Evolutionary conservation across 1,140 invertebrate species (phyloP), one percentile per base, ranked within the genome.

Genomic region (Daktulosphaira vitifoliae): DNA sequence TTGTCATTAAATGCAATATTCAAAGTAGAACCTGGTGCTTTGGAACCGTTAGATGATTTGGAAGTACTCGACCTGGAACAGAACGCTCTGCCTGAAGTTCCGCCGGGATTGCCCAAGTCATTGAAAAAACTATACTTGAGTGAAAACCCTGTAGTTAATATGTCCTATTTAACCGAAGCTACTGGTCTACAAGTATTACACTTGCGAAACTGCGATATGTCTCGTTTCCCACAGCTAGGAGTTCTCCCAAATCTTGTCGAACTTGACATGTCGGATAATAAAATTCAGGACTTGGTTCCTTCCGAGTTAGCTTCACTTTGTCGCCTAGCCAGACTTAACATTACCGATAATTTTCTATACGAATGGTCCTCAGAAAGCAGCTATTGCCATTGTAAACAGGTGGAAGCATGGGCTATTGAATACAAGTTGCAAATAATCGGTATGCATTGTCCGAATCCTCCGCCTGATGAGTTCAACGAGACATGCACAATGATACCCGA

Each of bases 191-290:
- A 33, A 0, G 16, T 22, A 13, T 16, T 62, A 39, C n/a, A 20
- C n/a, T 16, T 62, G 25, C 20, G 11, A 11, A 13, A 6, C 9
- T 62, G 42, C 25, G 56, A 62, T 6, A 22, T 62, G 42, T 8
- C 1, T 18, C 7, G 13, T 3, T 62, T 46, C 25, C 56, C 56
- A 16, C 22, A 13, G 2, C 39, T 62, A 25, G 56, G 56, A 22
- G 1, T 62, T 16, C 15, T 62, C 39, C 56, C 56, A 38, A 62
- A 48, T 16, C 42, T 62, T 38, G 42, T 62, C 9, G 26, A 20
- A 0, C 42, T 62, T 16, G 56, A 62, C 56, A 8, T 62, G 42
- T 26, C 42, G 1, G 11, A 29, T 1, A 62, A 62, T 39, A 3
- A 5, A 33, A 33, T 33, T 6, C 29, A 11, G 5, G 56, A 48